phyloP scores from a whole-genome alignment of 30 jellyfish, hydroid and myxozoan species.

The Hydra vulgaris region DNA sequence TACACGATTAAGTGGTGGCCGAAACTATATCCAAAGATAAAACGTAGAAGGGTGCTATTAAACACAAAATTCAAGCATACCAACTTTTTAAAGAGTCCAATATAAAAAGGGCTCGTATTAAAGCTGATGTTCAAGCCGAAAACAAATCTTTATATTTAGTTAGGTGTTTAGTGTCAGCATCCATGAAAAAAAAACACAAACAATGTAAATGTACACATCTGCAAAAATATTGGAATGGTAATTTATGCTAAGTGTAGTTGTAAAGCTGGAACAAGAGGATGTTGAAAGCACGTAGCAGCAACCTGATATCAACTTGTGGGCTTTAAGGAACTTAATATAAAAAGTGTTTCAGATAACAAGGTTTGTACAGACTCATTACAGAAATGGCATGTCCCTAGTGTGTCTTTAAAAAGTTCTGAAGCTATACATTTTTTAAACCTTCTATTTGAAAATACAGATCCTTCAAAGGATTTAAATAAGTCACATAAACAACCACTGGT shows the following conservation, averaged over 20 bases:
- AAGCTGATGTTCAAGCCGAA: slow-evolving; percentile 36
- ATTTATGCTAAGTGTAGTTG: slow-evolving; percentile 11
- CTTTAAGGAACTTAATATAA: too few relatives aligned
- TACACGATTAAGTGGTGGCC: neutral
- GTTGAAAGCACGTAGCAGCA: too few relatives aligned
- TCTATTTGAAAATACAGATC: too few relatives aligned
- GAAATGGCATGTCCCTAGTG: too few relatives aligned
- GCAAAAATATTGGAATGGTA: neutral
- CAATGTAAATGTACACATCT: neutral
- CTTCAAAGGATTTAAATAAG: too few relatives aligned
- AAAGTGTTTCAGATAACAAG: too few relatives aligned
- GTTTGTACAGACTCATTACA: too few relatives aligned
- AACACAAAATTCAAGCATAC: slow-evolving; percentile 1
- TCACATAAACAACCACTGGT: too few relatives aligned
- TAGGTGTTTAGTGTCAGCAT: slow-evolving; percentile 7
- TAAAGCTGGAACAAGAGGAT: neutral
- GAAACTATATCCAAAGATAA: slow-evolving; percentile 5
- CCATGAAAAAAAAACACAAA: neutral
- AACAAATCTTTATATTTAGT: slow-evolving; percentile 11
- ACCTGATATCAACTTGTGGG: too few relatives aligned
- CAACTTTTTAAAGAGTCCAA: slow-evolving; percentile 11
- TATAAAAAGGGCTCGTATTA: slow-evolving; percentile 24
- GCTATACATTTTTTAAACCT: too few relatives aligned
- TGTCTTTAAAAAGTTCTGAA: too few relatives aligned
- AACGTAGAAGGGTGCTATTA: neutral